Evolutionary conservation across 2,113 vertebrate species (phyloP).

Genomic region (Calyptomena viridis): DNA sequence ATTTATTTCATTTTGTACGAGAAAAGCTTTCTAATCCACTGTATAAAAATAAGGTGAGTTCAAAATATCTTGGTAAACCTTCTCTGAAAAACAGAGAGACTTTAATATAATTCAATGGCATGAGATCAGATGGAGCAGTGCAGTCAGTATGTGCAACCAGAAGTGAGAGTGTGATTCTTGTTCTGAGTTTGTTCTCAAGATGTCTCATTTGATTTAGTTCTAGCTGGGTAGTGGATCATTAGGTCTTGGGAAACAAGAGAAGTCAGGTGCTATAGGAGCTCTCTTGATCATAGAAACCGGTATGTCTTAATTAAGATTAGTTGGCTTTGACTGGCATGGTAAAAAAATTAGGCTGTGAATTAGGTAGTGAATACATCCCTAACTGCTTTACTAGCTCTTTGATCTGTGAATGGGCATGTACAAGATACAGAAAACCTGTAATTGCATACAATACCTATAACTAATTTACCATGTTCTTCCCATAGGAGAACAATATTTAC

Average conservation of each 20-base stretch:
- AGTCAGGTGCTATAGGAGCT: neutral
- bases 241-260: neutral
- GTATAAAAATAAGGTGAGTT: neutral
- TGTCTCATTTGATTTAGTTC: neutral
- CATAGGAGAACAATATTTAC: neutral
- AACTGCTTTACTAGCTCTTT: neutral
- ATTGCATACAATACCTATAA: neutral
- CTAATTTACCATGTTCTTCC: neutral
- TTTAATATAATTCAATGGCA: neutral
- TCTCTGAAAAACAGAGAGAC: neutral
- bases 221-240: neutral
- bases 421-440: neutral
- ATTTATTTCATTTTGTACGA: neutral
- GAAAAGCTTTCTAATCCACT: constrained; percentile 1
- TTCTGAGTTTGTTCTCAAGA: neutral
- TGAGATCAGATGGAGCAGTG: neutral
- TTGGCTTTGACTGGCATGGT: neutral
- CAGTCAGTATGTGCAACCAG: neutral
- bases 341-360: neutral
- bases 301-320: neutral
- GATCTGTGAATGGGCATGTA: neutral
- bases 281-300: neutral
- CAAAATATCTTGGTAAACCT: neutral
- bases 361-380: neutral
- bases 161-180: neutral